Conservation (phyloP, 2,113 vertebrate species). For the Neogobius melanostomus region DNA sequence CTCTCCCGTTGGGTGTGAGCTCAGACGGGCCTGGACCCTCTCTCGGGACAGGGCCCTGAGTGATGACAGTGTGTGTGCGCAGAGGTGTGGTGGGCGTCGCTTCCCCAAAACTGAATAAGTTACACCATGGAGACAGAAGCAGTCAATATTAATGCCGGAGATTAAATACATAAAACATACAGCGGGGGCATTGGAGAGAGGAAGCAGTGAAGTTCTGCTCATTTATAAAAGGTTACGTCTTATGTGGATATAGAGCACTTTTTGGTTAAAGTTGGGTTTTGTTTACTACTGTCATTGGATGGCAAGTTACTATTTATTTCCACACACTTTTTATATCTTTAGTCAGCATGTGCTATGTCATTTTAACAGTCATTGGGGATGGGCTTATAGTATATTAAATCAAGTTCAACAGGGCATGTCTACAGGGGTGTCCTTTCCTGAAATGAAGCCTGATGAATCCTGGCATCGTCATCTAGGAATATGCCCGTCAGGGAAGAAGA, state of each 20-base stretch:
- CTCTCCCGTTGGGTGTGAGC: constrained; percentile 29
- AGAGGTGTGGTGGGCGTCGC: constrained; percentile 42
- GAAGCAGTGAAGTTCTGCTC: background rate
- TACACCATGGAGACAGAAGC: constrained; percentile 7
- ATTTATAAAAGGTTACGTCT: background rate
- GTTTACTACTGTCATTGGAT: too few relatives aligned
- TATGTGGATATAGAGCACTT: background rate
- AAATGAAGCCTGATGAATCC: too few relatives aligned
- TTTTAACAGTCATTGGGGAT: too few relatives aligned
- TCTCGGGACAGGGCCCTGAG: constrained; percentile 26
- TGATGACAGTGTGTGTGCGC: constrained; percentile 37
- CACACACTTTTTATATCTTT: too few relatives aligned
- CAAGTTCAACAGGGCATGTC: too few relatives aligned
- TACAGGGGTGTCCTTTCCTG: too few relatives aligned
- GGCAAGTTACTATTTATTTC: too few relatives aligned
- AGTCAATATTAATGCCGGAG: constrained; percentile 11
- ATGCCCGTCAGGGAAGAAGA: too few relatives aligned
- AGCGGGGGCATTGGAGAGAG: background rate
- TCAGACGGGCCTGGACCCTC: constrained; percentile 39
- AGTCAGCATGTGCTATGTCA: too few relatives aligned
- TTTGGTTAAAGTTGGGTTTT: background rate
- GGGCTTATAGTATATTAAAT: too few relatives aligned
- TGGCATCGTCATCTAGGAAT: too few relatives aligned
- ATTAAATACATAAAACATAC: constrained; percentile 28
- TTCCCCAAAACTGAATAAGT: constrained; percentile 28